phyloP scores from a whole-genome alignment of 2,888 invertebrate species.

The Dichetophora obliterata region DNA sequence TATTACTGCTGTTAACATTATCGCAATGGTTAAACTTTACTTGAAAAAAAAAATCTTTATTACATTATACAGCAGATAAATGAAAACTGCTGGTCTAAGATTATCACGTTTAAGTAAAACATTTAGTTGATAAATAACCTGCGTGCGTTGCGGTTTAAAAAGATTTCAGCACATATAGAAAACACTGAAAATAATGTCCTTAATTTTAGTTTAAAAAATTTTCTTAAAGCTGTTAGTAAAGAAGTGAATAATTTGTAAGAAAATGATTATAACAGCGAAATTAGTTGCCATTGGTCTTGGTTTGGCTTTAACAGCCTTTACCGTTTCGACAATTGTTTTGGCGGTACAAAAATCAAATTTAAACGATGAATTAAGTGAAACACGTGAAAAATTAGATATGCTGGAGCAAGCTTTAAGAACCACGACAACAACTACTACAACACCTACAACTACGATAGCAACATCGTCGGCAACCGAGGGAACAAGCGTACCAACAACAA shows the following conservation, averaged over 20 bases:
- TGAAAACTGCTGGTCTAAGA: background rate
- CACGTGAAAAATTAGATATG: conserved; percentile 57
- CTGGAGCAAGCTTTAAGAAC: conserved; percentile 54
- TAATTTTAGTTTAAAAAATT: background rate
- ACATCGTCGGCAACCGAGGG: background rate
- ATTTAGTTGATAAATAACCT: background rate
- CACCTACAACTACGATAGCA: conserved; percentile 26
- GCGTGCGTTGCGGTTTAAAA: background rate
- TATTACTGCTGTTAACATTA: background rate
- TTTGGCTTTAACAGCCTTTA: conserved; percentile 67
- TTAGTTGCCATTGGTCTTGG: conserved; percentile 59
- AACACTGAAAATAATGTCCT: background rate
- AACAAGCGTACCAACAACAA: conserved; percentile 22
- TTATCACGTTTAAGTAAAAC: background rate
- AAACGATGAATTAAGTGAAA: conserved; percentile 56
- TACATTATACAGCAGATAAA: no score
- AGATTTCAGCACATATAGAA: no score
- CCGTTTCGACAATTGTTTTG: conserved; percentile 72
- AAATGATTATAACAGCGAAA: conserved; percentile 63
- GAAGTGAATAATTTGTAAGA: background rate
- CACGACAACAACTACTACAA: conserved; percentile 49
- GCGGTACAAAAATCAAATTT: conserved; percentile 69
- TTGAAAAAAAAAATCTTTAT: background rate
- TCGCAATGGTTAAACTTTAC: background rate
- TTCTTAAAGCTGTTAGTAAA: background rate